A percentile compares a stretch with the other conserved stretches of the same genome.
These are phyloP conservation scores for Steinernema scapterisci DNA, from an alignment of 2,888 invertebrate species.

Conservation along the genomic window DNA sequence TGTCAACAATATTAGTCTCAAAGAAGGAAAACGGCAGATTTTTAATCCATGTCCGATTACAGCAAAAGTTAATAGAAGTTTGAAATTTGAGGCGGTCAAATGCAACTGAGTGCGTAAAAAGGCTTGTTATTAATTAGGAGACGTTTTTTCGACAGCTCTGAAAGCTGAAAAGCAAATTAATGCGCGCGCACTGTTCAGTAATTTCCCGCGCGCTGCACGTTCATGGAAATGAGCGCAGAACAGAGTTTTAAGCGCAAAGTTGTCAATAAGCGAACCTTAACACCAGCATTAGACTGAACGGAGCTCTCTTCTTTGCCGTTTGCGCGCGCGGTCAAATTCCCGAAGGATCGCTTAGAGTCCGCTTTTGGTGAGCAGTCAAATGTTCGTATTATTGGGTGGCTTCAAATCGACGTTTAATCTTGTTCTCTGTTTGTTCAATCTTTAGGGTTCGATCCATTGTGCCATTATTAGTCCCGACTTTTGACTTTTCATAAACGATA, in stretches of 20 bases:
- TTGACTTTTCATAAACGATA: too few relatives aligned
- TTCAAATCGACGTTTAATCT: background rate
- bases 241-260: background rate
- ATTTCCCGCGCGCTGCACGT: background rate
- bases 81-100: too few relatives aligned
- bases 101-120: too few relatives aligned
- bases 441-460: too few relatives aligned
- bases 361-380: background rate
- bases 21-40: too few relatives aligned
- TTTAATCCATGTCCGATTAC: too few relatives aligned
- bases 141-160: background rate
- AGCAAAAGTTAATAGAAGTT: too few relatives aligned
- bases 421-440: background rate
- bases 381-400: constrained; percentile 14
- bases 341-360: background rate
- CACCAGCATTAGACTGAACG: too few relatives aligned
- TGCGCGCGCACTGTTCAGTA: background rate
- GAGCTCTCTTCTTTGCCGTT: too few relatives aligned
- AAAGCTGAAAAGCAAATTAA: background rate
- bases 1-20: too few relatives aligned
- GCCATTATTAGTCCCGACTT: too few relatives aligned
- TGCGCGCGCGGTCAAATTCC: background rate
- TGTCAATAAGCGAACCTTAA: constrained; percentile 15
- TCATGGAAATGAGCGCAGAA: background rate
- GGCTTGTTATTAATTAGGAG: background rate